A percentile compares a stretch with the other conserved stretches of the same genome.
These are phyloP conservation scores for Laticauda colubrina DNA, from an alignment of 2,113 vertebrate genomes.

Conservation along the genomic window DNA sequence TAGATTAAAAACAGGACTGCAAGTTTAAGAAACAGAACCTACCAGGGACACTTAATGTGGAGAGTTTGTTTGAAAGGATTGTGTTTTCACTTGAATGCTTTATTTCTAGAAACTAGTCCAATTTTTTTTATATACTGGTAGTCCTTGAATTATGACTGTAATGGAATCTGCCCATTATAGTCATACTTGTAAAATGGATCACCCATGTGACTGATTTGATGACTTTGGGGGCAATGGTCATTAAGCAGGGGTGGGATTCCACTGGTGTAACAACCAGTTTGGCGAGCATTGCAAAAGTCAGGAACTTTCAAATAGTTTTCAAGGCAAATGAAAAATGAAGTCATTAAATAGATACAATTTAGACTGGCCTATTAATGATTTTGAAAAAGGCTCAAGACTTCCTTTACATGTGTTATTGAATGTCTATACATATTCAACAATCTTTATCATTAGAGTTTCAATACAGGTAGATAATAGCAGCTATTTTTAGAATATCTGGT, in stretches of 20 bases:
- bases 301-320: neutral
- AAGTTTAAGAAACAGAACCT: constrained; percentile 31
- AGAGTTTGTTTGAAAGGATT: constrained; percentile 47
- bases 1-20: constrained; percentile 55
- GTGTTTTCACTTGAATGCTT: constrained; percentile 48
- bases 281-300: neutral
- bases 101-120: constrained; percentile 30
- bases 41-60: constrained; percentile 25
- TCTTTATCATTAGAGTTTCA: neutral
- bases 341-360: neutral
- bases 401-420: neutral
- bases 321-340: neutral
- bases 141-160: neutral
- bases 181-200: neutral
- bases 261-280: too few species aligned
- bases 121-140: constrained; percentile 4
- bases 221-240: neutral
- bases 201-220: neutral
- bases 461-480: neutral
- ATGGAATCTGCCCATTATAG: neutral
- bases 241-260: neutral
- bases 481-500: neutral
- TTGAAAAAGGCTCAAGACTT: neutral
- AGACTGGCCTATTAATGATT: neutral
- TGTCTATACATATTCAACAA: neutral